Conservation (phyloP, 2,113 vertebrate genomes). For the Leptocoma aspasia region DNA sequence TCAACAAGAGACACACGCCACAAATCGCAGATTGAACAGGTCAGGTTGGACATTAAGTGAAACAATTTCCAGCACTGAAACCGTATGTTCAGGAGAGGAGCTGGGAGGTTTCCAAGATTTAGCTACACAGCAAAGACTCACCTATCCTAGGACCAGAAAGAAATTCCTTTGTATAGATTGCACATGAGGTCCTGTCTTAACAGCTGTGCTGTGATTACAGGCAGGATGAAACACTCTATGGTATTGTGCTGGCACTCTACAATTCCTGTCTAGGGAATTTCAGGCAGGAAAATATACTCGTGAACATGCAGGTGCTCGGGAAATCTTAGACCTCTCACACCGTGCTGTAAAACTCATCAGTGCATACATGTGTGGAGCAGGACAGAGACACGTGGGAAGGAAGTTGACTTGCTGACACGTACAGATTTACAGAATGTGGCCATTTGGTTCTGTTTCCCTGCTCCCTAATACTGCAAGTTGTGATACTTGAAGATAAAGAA, state of each 20-base stretch:
- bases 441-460: neutral
- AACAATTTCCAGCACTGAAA: neutral
- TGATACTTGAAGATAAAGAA: neutral
- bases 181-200: fast-evolving
- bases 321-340: neutral
- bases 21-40: neutral
- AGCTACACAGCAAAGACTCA: neutral
- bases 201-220: neutral
- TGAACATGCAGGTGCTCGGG: neutral
- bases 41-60: neutral
- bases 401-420: neutral
- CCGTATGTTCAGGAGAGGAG: neutral
- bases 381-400: fast-evolving
- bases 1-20: neutral
- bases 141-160: neutral
- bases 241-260: neutral
- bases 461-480: neutral
- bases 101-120: neutral
- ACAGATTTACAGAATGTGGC: too few relatives aligned
- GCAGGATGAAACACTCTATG: neutral
- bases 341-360: neutral
- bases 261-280: neutral
- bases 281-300: neutral
- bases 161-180: neutral
- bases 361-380: neutral